phyloP scores from a whole-genome alignment of 2,888 invertebrate species.

The Keiferia lycopersicella region DNA sequence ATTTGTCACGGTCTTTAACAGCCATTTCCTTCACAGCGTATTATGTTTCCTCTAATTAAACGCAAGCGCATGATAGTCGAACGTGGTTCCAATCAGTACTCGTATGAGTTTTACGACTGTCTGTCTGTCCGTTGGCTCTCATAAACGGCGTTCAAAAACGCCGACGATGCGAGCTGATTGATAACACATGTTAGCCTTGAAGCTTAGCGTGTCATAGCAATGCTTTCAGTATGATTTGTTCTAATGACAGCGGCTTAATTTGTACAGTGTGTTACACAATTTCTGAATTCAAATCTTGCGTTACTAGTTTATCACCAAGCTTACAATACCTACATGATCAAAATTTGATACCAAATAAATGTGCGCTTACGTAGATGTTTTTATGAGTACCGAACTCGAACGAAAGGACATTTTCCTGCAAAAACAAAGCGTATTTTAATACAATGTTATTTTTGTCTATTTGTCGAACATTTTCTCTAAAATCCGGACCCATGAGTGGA shows the following conservation, averaged over 20 bases:
- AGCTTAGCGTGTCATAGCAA: conserved; percentile 38
- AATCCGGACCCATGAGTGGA: conserved; percentile 45
- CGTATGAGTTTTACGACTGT: conserved; percentile 72
- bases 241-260: conserved; percentile 9
- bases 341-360: background rate
- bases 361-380: background rate
- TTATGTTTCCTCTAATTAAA: conserved; percentile 71
- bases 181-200: conserved; percentile 66
- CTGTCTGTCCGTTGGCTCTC: conserved; percentile 63
- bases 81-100: conserved; percentile 74
- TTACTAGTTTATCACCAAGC: background rate
- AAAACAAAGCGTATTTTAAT: conserved; percentile 22
- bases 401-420: conserved; percentile 16
- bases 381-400: background rate
- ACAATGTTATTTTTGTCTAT: conserved; percentile 27
- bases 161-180: conserved; percentile 63
- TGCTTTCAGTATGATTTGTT: conserved; percentile 24
- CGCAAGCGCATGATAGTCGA: conserved; percentile 55
- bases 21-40: conserved; percentile 53
- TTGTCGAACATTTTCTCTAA: conserved; percentile 37
- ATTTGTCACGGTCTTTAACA: conserved; percentile 42
- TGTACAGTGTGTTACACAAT: background rate
- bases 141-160: conserved; percentile 65
- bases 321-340: background rate
- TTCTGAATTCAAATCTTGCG: background rate